Evolutionary conservation across 2,797 vertebrate genomes (phyloP).

Genomic region (Ateles fusciceps): DNA sequence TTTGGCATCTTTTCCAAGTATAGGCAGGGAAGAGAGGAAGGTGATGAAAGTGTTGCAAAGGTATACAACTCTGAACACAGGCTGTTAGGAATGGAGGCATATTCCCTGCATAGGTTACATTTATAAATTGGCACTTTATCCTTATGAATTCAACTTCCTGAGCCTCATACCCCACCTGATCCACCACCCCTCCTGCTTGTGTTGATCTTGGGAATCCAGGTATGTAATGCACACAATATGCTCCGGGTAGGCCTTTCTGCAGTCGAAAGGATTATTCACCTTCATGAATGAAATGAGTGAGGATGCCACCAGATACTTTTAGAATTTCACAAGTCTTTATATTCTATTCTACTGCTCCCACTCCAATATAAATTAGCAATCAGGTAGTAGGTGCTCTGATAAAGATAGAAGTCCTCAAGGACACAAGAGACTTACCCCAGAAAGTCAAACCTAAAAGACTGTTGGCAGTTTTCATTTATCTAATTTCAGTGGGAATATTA

Average conservation of each 20-base stretch:
- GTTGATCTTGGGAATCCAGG: not conserved
- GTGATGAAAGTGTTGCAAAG: not conserved
- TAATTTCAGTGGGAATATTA: constrained; percentile 46
- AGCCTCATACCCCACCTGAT: not conserved
- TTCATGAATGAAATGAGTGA: not conserved
- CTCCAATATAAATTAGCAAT: not conserved
- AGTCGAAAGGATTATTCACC: not conserved
- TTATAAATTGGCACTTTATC: not conserved
- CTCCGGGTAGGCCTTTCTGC: not conserved
- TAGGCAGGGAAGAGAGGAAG: not conserved
- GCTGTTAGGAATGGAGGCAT: not conserved
- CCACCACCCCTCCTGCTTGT: not conserved
- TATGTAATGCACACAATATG: not conserved
- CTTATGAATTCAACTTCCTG: not conserved
- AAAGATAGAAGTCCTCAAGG: not conserved
- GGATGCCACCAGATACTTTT: not conserved
- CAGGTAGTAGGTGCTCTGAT: not conserved
- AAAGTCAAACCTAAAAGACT: not conserved
- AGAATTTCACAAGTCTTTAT: not conserved
- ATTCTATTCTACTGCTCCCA: not conserved
- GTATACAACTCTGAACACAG: not conserved
- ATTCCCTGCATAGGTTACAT: not conserved
- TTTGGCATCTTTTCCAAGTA: not conserved
- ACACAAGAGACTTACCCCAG: not conserved
- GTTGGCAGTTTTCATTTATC: constrained; percentile 8